phyloP scores from a whole-genome alignment of 2,113 vertebrate species.

The Prochilodus magdalenae region DNA sequence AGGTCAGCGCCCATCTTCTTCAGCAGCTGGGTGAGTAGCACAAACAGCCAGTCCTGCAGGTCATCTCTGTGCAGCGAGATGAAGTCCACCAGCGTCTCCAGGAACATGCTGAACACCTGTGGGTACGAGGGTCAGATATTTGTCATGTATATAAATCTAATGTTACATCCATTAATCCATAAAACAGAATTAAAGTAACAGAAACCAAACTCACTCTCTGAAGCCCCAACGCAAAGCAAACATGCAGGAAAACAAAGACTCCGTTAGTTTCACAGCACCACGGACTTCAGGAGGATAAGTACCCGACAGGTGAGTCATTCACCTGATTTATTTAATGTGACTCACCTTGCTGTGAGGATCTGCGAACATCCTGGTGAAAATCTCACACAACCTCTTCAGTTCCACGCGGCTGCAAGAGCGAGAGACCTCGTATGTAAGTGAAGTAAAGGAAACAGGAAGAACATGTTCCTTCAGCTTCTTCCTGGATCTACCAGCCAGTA shows the following conservation, averaged over 20 bases:
- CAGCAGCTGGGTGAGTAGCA: conserved; percentile 90
- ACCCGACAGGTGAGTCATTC: neutral
- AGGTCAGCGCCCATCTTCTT: conserved; percentile 96
- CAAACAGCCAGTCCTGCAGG: conserved; percentile 92
- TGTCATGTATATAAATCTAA: neutral
- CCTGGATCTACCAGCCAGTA: neutral
- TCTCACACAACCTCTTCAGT: conserved; percentile 94
- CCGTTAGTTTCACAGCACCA: conserved; percentile 46
- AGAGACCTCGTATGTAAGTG: neutral
- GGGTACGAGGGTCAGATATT: neutral
- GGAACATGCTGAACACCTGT: conserved; percentile 96
- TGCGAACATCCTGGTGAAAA: conserved; percentile 96
- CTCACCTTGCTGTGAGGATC: conserved; percentile 95
- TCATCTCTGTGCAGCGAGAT: conserved; percentile 90
- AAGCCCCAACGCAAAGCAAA: conserved; percentile 54
- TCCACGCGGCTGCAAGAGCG: conserved; percentile 88
- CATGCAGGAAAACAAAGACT: conserved; percentile 61
- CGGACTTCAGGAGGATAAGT: neutral
- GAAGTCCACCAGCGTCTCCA: conserved; percentile 94
- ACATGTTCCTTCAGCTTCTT: neutral
- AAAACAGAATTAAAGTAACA: neutral
- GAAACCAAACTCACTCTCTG: conserved; percentile 73
- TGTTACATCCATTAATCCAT: neutral
- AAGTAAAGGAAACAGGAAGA: neutral
- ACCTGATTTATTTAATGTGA: neutral